Base-by-base conservation (phyloP, 2,113 vertebrate species). In the Jacana jacana region DNA sequence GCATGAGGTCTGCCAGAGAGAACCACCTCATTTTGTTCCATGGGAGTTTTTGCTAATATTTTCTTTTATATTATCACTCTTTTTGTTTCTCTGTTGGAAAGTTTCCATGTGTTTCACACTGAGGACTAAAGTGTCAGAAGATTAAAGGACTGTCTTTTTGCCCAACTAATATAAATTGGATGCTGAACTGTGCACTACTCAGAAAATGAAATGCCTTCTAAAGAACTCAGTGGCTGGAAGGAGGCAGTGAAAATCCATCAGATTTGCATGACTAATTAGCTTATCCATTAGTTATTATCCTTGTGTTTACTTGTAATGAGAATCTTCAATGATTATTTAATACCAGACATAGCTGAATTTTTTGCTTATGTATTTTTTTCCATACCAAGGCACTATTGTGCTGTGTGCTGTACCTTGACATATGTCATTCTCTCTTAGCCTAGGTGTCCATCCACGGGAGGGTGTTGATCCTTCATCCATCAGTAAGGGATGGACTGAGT, bases 201-300 rank as follows among this genome's bases (percentile, higher is more conserved):
- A 65, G 88, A 95, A 93, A 95, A 92, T 40, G 4, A 91, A 95
- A 86, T 76, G 80, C 81, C 61, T 89, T 92, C 92, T 91, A 73
- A 92, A 96, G 72, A 78, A 96, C 28, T 80, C 77, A 87, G 65
- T 92, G 83, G 52, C 65, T 96, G 81, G 92, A 96, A 96, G 91
- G 37, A 93, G 44, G 66, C 88, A 85, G 80, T 91, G 73, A 93
- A 96, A 96, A 95, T 91, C 83, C 93, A 96, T 93, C 93, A 93
- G 93, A 94, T 97, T 96, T 96, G 77, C 92, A 84, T 94, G 77
- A 87, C 86, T 91, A 94, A 94, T 97, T 94, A 94, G 86, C 81
- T 96, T 87, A 96, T 87, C 95, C 88, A 27, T 88, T 82, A 89
- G 77, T 91, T 93, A 78, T 88, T 93, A 92, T 94, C 86, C 86